Evolutionary conservation across 1,140 invertebrate species (phyloP).

Genomic region (Drosophila pectinifera): DNA sequence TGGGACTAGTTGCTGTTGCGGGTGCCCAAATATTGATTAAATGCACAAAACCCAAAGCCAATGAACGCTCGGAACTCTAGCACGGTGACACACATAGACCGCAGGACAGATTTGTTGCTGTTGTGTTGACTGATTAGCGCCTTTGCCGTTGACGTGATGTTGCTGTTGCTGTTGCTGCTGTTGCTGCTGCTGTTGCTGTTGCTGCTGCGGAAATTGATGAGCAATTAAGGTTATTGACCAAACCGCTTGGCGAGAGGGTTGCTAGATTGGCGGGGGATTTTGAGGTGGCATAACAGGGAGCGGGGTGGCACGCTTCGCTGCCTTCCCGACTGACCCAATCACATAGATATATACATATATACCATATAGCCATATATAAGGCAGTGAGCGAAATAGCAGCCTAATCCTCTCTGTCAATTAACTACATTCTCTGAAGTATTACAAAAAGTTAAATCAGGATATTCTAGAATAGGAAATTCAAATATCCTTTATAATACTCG

Average conservation of each 20-base stretch:
- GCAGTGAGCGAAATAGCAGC: constrained; percentile 25
- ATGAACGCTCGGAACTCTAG: constrained; percentile 34
- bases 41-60: constrained; percentile 44
- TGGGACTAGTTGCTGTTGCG: constrained; percentile 6
- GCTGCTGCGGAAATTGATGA: constrained; percentile 66
- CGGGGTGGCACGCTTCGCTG: constrained; percentile 59
- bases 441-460: too few relatives aligned
- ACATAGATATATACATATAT: constrained; percentile 8
- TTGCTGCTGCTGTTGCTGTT: constrained; percentile 8
- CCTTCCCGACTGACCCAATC: constrained; percentile 48
- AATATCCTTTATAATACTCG: too few relatives aligned
- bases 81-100: constrained; percentile 59
- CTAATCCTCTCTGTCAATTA: background rate
- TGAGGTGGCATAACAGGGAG: background rate
- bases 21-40: constrained; percentile 67
- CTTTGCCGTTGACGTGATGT: constrained; percentile 31
- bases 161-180: constrained; percentile 23
- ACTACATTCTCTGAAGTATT: too few relatives aligned
- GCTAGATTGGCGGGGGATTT: background rate
- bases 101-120: constrained; percentile 29
- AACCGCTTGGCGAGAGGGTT: constrained; percentile 22
- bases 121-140: constrained; percentile 60
- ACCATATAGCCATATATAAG: background rate
- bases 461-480: too few relatives aligned
- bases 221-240: constrained; percentile 81